Evolutionary conservation across 1,140 invertebrate species (phyloP), one percentile per base, ranked within the genome.

Genomic region (Hesperophylax magnus): DNA sequence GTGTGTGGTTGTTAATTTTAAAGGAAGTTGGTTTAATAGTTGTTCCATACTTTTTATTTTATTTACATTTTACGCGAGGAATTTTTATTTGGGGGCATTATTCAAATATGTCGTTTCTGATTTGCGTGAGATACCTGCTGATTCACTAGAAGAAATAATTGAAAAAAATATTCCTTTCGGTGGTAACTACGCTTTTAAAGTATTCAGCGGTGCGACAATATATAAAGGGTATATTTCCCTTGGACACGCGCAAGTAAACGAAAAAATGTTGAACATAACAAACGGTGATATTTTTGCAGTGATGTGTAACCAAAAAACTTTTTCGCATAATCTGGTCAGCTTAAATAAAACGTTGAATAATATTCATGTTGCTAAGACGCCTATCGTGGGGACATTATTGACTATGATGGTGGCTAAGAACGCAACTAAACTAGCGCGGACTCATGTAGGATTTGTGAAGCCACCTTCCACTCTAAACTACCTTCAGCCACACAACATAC

Each of bases 281-380:
- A 60, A 31, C 15, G 72, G 72, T 14, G 72, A 76, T 22, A 24
- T 39, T 6, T 76, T 27, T 52, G 72, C 54, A 0, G 9, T 76
- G 17, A 18, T 76, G 27, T 20, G n/a, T 11, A 2, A 17, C 3
- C 5, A 34, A 1, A 34, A 3, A 5, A 8, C 47, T 8, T 3
- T 76, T 0, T n/a, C n/a, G n/a, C n/a, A n/a, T n/a, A 58, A 60
- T 18, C 11, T 5, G 2, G 18, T 7, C 9, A 60, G 61, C 1
- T 0, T 17, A 1, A 76, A 76, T 24, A 76, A 60, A 52, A 20
- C 72, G 9, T 34, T 22, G 18, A n/a, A 18, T 15, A 27, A 76
- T 47, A 31, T 76, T 0, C 31, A 76, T 34, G 1, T 76, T 3
- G 18, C 18, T 2, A 58, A 34, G 11, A 20, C 17, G 11, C 27